Base-by-base conservation (phyloP, 2,888 invertebrate species). In the Cantharis flavilabris region DNA sequence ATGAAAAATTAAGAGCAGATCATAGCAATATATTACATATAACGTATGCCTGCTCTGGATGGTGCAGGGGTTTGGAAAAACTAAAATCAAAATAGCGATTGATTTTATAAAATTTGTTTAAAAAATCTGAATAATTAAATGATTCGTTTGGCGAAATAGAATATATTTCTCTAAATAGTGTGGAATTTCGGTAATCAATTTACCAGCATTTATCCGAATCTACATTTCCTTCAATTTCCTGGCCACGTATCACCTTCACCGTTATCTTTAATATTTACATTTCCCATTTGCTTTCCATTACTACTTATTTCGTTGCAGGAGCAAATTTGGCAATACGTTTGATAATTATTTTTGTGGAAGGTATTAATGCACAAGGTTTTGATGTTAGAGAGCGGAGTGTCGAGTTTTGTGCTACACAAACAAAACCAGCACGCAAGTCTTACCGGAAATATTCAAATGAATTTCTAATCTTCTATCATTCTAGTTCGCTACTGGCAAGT, bases 361-460 rank as follows among this genome's bases (percentile, higher is more conserved):
- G 33, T 64, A 23, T n/a, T 67, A 72, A 73, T 71, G 73, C 73
- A 69, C 67, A 67, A 49, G 63, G 72, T 64, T 70, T 28, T 65
- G 72, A 76, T 62, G 76, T 20, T n/a, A 70, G 72, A 75, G 76
- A 72, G 76, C 75, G 74, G 28, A 78, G 74, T 74, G 74, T 73
- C 69, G 71, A 72, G 71, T 69, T 73, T 70, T 72, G 74, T 33
- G 70, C 65, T 77, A 74, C 79, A 76, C 73, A 77, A 76, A 79
- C 72, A 72, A 49, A 72, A 70, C 71, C 72, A 71, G 23, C 79
- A 76, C 79, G 76, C 76, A 77, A 79, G 79, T 79, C 81, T 81
- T 79, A 85, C 85, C 86, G 86, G 87, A 88, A 89, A 88, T 88
- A 89, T 89, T 89, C 88, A 88, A 89, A 89, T 89, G 88, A 89